Percentiles rank a stretch among this genome's conserved stretches.
Conservation (phyloP, 2,888 invertebrate genomes). For the Geophilus truncorum region DNA sequence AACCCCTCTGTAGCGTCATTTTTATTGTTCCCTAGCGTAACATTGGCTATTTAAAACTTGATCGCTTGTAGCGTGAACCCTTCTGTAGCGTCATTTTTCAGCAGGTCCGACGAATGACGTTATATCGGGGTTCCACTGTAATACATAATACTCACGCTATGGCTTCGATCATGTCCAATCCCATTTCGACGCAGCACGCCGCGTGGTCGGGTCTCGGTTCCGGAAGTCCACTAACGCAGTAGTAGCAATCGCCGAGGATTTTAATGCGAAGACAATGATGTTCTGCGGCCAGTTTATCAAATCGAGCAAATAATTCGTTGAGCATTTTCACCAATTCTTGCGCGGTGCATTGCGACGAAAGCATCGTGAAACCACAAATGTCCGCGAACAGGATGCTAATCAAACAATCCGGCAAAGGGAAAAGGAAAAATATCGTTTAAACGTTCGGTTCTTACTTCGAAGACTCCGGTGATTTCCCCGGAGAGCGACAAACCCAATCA, state of each 20-base stretch:
- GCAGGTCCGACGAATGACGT: too few species aligned
- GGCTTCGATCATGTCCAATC: conserved; percentile 96
- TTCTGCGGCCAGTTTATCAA: conserved; percentile 82
- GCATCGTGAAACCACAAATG: conserved; percentile 85
- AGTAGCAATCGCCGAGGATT: conserved; percentile 93
- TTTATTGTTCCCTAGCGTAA: too few species aligned
- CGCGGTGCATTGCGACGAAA: conserved; percentile 87
- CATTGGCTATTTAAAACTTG: too few species aligned
- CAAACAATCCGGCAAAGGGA: too few species aligned
- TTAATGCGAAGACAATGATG: conserved; percentile 95
- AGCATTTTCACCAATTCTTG: conserved; percentile 82
- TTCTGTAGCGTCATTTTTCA: too few species aligned
- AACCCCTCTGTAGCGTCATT: too few species aligned
- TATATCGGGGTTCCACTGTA: too few species aligned
- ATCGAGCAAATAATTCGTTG: conserved; percentile 84
- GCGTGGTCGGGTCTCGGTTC: conserved; percentile 92
- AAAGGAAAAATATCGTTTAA: conserved; percentile 38
- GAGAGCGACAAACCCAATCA: too few species aligned
- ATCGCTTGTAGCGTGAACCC: too few species aligned
- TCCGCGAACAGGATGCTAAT: conserved; percentile 89
- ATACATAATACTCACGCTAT: conserved; percentile 83
- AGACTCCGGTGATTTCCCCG: too few species aligned
- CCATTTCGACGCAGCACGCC: conserved; percentile 96
- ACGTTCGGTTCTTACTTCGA: background rate
- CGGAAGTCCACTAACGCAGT: conserved; percentile 90